Evolutionary conservation across 1,140 invertebrate genomes (phyloP).

Genomic region (Drosophila miranda): DNA sequence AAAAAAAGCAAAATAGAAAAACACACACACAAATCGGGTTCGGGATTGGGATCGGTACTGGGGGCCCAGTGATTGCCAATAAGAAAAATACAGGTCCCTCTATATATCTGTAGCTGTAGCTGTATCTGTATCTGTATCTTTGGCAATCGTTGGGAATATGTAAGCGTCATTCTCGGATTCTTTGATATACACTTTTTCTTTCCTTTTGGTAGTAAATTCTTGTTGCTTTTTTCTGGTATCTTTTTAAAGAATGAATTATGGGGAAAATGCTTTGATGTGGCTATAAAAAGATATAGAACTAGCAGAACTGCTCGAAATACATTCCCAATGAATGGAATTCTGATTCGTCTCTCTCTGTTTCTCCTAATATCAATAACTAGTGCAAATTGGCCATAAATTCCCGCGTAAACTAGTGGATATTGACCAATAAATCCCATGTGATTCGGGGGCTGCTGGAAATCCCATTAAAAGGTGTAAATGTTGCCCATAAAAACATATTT

Average conservation of each 20-base stretch:
- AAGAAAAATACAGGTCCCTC: constrained; percentile 37
- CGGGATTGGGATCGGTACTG: neutral
- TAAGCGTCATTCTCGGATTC: constrained; percentile 52
- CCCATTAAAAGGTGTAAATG: constrained; percentile 36
- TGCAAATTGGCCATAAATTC: constrained; percentile 10
- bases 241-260: constrained; percentile 29
- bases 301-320: neutral
- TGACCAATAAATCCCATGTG: too few species aligned
- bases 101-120: constrained; percentile 5
- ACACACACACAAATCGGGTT: constrained; percentile 34
- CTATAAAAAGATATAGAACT: neutral
- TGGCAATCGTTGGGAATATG: constrained; percentile 34
- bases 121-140: constrained; percentile 27
- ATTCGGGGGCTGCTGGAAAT: constrained; percentile 1
- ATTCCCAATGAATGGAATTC: neutral
- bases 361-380: too few species aligned
- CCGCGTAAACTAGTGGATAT: too few species aligned
- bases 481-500: constrained; percentile 30
- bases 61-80: constrained; percentile 59
- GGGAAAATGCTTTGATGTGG: constrained; percentile 33
- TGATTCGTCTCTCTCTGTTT: too few species aligned
- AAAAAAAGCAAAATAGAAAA: constrained; percentile 71
- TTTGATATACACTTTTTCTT: constrained; percentile 4
- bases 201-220: constrained; percentile 38
- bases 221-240: neutral